A percentile compares a stretch with the other conserved stretches of the same genome.
Conservation (phyloP, 2,113 vertebrate genomes). For the Mustelus asterias region DNA sequence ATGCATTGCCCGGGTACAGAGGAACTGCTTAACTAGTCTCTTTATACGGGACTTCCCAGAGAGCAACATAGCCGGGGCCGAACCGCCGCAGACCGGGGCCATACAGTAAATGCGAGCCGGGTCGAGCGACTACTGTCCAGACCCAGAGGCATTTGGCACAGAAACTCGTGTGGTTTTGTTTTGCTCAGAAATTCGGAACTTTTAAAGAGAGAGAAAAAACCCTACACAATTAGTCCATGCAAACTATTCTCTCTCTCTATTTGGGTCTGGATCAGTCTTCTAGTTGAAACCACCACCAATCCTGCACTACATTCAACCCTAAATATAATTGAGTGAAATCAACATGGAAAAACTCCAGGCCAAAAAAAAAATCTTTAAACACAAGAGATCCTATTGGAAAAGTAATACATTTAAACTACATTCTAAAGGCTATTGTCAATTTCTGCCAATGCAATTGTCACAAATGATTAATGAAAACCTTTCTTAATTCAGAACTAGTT, state of each 20-base stretch:
- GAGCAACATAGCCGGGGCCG: neutral
- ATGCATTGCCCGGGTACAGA: slow-evolving; percentile 49
- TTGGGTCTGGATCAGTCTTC: neutral
- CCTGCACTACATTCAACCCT: neutral
- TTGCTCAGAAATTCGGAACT: neutral
- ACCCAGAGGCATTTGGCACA: neutral
- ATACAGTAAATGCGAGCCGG: neutral
- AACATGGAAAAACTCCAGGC: too few species aligned
- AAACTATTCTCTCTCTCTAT: neutral
- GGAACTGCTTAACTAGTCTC: neutral
- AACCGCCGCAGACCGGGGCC: neutral
- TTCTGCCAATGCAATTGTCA: neutral
- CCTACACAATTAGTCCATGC: neutral
- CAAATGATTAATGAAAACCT: neutral
- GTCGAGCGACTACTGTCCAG: neutral
- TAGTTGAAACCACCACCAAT: neutral
- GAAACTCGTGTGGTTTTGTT: neutral
- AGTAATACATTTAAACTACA: neutral
- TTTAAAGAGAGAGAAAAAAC: neutral
- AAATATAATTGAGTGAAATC: neutral
- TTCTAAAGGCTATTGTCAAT: neutral
- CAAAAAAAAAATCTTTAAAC: neutral
- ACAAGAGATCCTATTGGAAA: neutral
- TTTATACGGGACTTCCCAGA: neutral
- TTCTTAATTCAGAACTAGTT: neutral